These are phyloP conservation scores for Plemyria rubiginata DNA, from an alignment of 2,888 invertebrate genomes.

Conservation along the genomic window DNA sequence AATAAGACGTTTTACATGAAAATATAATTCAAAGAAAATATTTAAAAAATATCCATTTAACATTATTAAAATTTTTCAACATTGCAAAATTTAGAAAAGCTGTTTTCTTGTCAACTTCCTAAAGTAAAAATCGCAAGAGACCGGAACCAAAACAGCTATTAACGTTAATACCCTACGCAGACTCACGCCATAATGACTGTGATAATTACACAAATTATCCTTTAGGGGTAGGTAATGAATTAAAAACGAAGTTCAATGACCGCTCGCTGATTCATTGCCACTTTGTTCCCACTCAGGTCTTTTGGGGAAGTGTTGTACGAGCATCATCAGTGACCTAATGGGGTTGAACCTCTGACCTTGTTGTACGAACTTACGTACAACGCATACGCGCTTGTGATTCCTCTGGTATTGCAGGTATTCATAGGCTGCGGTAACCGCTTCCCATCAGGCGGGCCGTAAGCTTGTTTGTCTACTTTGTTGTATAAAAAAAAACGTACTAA, in stretches of 20 bases:
- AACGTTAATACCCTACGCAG: background rate
- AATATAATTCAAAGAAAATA: no score
- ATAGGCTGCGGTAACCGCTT: no score
- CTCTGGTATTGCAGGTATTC: no score
- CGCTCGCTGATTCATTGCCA: conserved; percentile 24
- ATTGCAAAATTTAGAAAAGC: no score
- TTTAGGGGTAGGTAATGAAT: conserved; percentile 34
- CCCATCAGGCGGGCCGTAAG: no score
- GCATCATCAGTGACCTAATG: conserved; percentile 15
- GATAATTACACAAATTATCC: conserved; percentile 38
- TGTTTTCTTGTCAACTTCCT: background rate
- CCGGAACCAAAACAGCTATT: conserved; percentile 2
- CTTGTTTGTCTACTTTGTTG: no score
- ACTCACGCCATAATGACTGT: conserved; percentile 30
- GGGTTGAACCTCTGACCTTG: conserved; percentile 3
- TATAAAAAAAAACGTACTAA: no score
- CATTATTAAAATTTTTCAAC: no score
- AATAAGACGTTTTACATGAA: no score
- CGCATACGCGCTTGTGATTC: no score
- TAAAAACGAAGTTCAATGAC: conserved; percentile 14
- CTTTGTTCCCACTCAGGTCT: background rate
- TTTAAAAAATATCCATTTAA: no score
- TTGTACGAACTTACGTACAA: no score
- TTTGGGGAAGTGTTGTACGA: conserved; percentile 9
- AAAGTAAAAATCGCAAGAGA: background rate